These are phyloP conservation scores for Noctilio leporinus DNA, from an alignment of 2,113 vertebrate species.

Conservation along the genomic window DNA sequence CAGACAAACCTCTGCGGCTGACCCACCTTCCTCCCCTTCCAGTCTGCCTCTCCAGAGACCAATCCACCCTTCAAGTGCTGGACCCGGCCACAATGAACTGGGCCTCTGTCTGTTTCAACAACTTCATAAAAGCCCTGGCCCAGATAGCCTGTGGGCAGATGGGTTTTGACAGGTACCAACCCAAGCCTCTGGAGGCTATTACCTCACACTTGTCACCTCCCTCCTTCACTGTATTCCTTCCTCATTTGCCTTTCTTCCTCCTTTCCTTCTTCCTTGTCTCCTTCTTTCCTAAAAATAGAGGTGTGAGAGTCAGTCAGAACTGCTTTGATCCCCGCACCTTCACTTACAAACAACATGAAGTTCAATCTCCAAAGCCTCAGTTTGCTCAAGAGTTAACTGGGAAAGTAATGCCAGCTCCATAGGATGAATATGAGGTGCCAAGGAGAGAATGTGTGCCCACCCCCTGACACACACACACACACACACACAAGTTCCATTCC, in stretches of 20 bases:
- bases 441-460: neutral
- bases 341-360: neutral
- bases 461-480: too few relatives aligned
- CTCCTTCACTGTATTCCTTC: neutral
- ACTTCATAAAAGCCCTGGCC: conserved; percentile 81
- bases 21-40: neutral
- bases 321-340: neutral
- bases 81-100: conserved; percentile 69
- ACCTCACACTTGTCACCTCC: too few relatives aligned
- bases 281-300: neutral
- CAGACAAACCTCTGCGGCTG: neutral
- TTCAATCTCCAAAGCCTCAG: neutral
- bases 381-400: neutral
- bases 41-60: conserved; percentile 78
- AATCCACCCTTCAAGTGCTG: conserved; percentile 85
- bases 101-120: conserved; percentile 84
- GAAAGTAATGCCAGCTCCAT: neutral
- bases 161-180: conserved; percentile 86
- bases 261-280: neutral
- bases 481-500: neutral
- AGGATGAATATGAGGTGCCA: neutral
- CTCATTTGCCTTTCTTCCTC: neutral
- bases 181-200: neutral
- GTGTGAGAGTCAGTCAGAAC: neutral
- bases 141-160: conserved; percentile 84